These are phyloP conservation scores for Orchestes rusci DNA, from an alignment of 2,888 invertebrate genomes.

Conservation along the genomic window DNA sequence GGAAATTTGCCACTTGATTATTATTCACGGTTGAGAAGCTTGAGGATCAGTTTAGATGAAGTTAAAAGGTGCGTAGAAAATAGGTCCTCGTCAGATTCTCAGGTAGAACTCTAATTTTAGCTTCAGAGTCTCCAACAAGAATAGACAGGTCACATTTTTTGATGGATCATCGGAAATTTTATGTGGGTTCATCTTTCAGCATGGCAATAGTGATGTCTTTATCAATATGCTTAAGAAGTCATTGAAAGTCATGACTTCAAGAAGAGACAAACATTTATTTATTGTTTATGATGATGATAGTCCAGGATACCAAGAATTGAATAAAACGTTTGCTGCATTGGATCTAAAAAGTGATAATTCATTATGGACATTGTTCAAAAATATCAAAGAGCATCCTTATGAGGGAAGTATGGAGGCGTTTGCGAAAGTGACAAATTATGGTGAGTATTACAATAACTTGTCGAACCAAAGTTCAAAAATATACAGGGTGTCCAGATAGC, in stretches of 20 bases:
- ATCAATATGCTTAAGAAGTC: slow-evolving; percentile 56
- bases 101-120: too few species aligned
- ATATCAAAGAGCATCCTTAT: slow-evolving; percentile 64
- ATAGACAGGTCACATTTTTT: slow-evolving; percentile 51
- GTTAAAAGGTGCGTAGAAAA: slow-evolving; percentile 42
- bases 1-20: slow-evolving; percentile 46
- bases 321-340: slow-evolving; percentile 80
- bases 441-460: slow-evolving; percentile 43
- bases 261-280: slow-evolving; percentile 64
- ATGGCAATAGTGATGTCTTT: slow-evolving; percentile 77
- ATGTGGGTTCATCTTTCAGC: slow-evolving; percentile 80
- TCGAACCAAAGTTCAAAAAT: too few species aligned
- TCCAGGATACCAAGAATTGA: slow-evolving; percentile 60
- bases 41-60: slow-evolving; percentile 55
- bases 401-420: slow-evolving; percentile 80
- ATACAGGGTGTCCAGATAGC: too few species aligned
- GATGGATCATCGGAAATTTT: slow-evolving; percentile 65
- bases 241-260: slow-evolving; percentile 59
- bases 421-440: slow-evolving; percentile 76
- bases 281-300: slow-evolving; percentile 63
- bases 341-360: slow-evolving; percentile 70
- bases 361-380: slow-evolving; percentile 57
- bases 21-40: slow-evolving; percentile 44
- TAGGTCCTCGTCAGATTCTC: too few species aligned
- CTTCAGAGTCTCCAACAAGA: slow-evolving; percentile 48